Conservation (phyloP, 2,888 invertebrate species). For the Drosophila infuscata region DNA sequence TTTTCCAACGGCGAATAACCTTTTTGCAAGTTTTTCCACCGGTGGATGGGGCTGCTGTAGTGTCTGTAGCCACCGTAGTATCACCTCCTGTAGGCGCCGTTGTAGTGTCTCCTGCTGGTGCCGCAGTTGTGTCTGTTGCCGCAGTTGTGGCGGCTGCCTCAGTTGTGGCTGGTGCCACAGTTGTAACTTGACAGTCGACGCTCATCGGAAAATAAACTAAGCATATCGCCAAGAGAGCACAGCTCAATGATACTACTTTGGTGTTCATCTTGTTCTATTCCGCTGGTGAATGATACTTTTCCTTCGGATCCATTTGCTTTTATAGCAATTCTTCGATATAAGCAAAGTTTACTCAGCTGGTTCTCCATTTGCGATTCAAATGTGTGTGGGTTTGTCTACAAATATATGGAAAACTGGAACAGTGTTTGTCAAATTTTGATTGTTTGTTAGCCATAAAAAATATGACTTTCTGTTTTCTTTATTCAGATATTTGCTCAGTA, state of each 20-base stretch:
- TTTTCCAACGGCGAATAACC: too few species aligned
- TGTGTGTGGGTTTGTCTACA: neutral
- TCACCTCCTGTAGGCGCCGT: slow-evolving; percentile 2
- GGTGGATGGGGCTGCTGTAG: neutral
- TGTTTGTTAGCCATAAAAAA: neutral
- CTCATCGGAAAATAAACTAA: slow-evolving; percentile 19
- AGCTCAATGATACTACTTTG: slow-evolving; percentile 11
- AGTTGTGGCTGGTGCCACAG: neutral
- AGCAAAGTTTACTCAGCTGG: slow-evolving; percentile 6
- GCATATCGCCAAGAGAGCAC: slow-evolving; percentile 33
- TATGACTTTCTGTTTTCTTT: neutral
- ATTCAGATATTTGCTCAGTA: neutral
- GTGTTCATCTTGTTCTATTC: slow-evolving; percentile 22
- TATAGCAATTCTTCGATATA: slow-evolving; percentile 11
- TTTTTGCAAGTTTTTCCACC: neutral
- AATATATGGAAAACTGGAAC: neutral
- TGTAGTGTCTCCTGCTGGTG: slow-evolving; percentile 1
- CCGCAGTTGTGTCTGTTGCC: neutral
- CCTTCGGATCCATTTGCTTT: neutral
- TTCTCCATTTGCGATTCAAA: neutral
- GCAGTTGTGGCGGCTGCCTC: neutral
- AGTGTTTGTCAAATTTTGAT: neutral
- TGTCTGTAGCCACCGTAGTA: neutral
- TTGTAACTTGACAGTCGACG: neutral
- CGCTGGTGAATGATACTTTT: slow-evolving; percentile 23